Conservation (phyloP, 1,140 invertebrate genomes). For the Trichonephila clavipes region DNA sequence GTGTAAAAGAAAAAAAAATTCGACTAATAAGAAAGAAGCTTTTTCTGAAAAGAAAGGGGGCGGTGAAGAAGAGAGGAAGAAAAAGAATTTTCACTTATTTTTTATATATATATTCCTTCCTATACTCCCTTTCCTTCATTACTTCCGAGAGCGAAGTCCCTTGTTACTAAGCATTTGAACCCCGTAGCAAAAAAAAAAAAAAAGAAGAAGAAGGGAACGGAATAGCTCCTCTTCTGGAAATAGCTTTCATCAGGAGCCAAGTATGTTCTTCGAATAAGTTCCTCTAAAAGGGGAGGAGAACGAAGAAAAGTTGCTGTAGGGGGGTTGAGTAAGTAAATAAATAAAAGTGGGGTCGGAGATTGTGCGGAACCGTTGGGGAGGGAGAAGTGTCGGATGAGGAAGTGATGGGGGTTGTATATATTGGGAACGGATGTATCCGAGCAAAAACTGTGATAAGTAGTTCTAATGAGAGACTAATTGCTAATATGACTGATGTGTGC, state of each 20-base stretch:
- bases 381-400: constrained; percentile 19
- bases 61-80: not conserved
- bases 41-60: constrained; percentile 30
- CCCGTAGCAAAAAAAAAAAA: constrained; percentile 67
- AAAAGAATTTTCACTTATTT: constrained; percentile 31
- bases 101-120: not conserved
- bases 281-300: constrained; percentile 3
- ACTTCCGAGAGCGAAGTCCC: constrained; percentile 68
- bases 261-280: constrained; percentile 42
- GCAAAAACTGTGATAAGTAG: constrained; percentile 8
- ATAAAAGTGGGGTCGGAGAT: constrained; percentile 69
- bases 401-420: not conserved
- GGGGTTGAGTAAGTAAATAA: constrained; percentile 59
- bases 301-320: not conserved
- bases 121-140: constrained; percentile 57
- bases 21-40: constrained; percentile 55
- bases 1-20: not conserved
- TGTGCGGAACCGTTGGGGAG: constrained; percentile 55
- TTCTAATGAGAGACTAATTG: constrained; percentile 14
- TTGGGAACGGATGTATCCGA: constrained; percentile 1
- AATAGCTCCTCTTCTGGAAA: constrained; percentile 60
- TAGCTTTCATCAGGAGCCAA: constrained; percentile 66
- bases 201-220: not conserved
- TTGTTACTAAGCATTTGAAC: constrained; percentile 70
- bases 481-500: constrained; percentile 8